Evolutionary conservation across 2,888 invertebrate genomes (phyloP).

Genomic region (Ophioninae sp.): DNA sequence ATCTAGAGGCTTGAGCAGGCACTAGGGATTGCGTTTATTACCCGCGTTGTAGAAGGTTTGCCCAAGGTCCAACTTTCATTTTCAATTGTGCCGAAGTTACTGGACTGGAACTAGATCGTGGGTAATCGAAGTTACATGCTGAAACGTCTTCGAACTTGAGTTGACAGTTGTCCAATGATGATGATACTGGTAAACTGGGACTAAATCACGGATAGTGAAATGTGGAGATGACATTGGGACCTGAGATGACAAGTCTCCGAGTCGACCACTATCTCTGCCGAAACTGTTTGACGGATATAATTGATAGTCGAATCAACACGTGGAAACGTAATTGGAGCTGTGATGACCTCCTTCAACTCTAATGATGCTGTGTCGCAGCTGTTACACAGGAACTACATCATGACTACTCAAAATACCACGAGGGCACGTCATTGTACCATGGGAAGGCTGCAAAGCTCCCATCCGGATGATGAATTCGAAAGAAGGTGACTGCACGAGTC

Average conservation of each 20-base stretch:
- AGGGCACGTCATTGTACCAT: neutral
- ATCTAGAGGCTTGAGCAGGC: conserved; percentile 39
- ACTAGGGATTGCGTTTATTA: conserved; percentile 62
- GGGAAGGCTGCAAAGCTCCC: neutral
- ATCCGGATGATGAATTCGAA: neutral
- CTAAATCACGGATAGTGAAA: no score
- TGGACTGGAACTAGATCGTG: neutral
- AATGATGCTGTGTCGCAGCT: neutral
- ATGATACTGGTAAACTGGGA: no score
- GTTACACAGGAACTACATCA: neutral
- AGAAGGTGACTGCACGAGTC: conserved; percentile 1
- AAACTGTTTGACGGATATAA: neutral
- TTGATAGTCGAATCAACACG: neutral
- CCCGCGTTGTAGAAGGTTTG: conserved; percentile 16
- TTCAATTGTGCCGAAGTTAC: neutral
- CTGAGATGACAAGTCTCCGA: neutral
- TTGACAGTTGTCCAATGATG: no score
- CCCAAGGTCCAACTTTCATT: neutral
- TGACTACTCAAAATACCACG: neutral
- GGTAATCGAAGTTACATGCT: neutral
- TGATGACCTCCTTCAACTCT: neutral
- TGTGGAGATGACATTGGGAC: neutral
- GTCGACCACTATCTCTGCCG: neutral
- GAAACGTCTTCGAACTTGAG: neutral
- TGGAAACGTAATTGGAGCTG: neutral